A percentile compares a stretch with the other conserved stretches of the same genome.
These are phyloP conservation scores for Oncorhynchus gorbuscha DNA, from an alignment of 2,113 vertebrate species.

Conservation along the genomic window DNA sequence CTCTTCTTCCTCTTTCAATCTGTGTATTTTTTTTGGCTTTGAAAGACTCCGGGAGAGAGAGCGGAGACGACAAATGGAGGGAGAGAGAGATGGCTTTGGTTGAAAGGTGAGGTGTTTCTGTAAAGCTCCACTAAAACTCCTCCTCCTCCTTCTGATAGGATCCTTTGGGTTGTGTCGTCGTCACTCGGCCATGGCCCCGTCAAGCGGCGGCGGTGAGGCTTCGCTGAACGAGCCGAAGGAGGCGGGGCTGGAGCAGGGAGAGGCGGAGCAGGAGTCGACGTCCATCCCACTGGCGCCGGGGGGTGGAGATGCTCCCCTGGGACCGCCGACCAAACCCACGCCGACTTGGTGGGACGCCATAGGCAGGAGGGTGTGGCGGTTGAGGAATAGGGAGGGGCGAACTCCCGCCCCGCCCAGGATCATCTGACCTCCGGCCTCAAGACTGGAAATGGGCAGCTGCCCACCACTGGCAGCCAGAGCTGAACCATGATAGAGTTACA, in stretches of 20 bases:
- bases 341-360: conserved; percentile 70
- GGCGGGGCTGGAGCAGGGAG: conserved; percentile 75
- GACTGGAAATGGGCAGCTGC: conserved; percentile 60
- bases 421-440: conserved; percentile 86
- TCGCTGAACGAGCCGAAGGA: conserved; percentile 80
- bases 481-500: background rate
- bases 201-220: conserved; percentile 78
- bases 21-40: conserved; percentile 78
- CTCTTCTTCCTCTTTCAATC: conserved; percentile 53
- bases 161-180: conserved; percentile 39
- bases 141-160: conserved; percentile 45
- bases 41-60: conserved; percentile 63
- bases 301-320: conserved; percentile 55
- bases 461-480: background rate
- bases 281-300: conserved; percentile 71
- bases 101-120: conserved; percentile 73
- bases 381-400: conserved; percentile 83
- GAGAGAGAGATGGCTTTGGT: conserved; percentile 79
- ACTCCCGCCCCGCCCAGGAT: conserved; percentile 77
- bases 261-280: conserved; percentile 77
- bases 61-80: conserved; percentile 56
- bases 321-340: conserved; percentile 71
- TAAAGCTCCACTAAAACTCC: conserved; percentile 61
- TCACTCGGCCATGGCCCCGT: conserved; percentile 80
- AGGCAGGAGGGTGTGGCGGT: conserved; percentile 82